phyloP scores from a whole-genome alignment of 2,888 invertebrate species.

The Eristalis pertinax region DNA sequence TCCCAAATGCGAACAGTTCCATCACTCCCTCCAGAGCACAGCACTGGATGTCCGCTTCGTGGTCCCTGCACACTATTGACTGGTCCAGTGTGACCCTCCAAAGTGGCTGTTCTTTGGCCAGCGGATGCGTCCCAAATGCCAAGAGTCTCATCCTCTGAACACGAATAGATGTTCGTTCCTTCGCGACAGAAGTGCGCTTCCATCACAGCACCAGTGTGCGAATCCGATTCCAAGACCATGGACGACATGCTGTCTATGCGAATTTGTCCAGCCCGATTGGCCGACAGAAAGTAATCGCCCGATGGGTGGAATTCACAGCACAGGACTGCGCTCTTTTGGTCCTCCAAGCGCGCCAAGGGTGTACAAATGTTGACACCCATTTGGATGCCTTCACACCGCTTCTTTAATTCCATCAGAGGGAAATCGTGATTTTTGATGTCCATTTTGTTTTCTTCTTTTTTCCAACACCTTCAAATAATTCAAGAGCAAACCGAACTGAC shows the following conservation, averaged over 20 bases:
- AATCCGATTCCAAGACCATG: conserved; percentile 94
- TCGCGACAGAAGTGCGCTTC: conserved; percentile 94
- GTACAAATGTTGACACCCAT: not conserved
- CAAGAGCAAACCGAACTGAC: no score
- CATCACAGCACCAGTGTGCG: conserved; percentile 97
- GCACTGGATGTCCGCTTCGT: conserved; percentile 92
- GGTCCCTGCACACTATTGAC: conserved; percentile 86
- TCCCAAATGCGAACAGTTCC: conserved; percentile 97
- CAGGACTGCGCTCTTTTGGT: conserved; percentile 22
- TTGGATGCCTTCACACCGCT: not conserved
- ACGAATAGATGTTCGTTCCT: conserved; percentile 92
- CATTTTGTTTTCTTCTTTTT: no score
- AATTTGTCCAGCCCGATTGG: conserved; percentile 5
- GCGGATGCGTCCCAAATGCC: conserved; percentile 98
- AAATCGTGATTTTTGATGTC: no score
- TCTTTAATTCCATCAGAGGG: not conserved
- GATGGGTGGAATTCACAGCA: conserved; percentile 31
- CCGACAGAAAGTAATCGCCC: conserved; percentile 25
- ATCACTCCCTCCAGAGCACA: conserved; percentile 98
- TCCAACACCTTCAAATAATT: no score
- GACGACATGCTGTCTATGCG: conserved; percentile 94
- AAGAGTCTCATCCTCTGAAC: conserved; percentile 96
- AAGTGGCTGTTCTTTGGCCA: conserved; percentile 92
- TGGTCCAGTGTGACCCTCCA: conserved; percentile 91
- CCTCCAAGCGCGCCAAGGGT: conserved; percentile 9